Evolutionary conservation across 2,888 invertebrate species (phyloP).

Genomic region (Rhorus exstirpatorius): DNA sequence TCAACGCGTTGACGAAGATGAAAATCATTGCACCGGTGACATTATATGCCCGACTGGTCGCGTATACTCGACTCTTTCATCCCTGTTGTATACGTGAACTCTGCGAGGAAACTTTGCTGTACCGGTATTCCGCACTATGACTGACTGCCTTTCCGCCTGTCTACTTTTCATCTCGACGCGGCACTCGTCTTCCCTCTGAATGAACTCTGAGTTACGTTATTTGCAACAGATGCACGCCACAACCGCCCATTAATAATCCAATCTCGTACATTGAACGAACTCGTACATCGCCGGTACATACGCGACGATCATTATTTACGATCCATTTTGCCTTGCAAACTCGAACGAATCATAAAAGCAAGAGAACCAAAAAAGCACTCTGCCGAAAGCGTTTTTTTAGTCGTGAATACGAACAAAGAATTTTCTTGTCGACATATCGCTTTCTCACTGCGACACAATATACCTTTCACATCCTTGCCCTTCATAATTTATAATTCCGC

Average conservation of each 20-base stretch:
- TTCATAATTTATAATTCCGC: slow-evolving; percentile 55
- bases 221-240: slow-evolving; percentile 60
- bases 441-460: slow-evolving; percentile 6
- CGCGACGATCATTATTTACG: slow-evolving; percentile 45
- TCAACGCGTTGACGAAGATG: no score
- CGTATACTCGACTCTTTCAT: slow-evolving; percentile 8
- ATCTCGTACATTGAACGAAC: slow-evolving; percentile 59
- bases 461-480: slow-evolving; percentile 45
- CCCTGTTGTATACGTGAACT: no score
- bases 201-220: slow-evolving; percentile 53
- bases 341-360: slow-evolving; percentile 17
- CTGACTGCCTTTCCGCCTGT: slow-evolving; percentile 20
- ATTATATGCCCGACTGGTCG: neutral
- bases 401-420: slow-evolving; percentile 32
- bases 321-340: slow-evolving; percentile 31
- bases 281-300: slow-evolving; percentile 22
- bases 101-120: no score
- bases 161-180: neutral
- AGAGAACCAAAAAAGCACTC: neutral
- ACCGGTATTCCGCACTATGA: neutral
- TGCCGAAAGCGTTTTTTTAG: neutral
- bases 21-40: neutral
- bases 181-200: slow-evolving; percentile 24
- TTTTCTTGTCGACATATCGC: slow-evolving; percentile 15
- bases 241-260: slow-evolving; percentile 62